Evolutionary conservation across 2,797 vertebrate genomes (phyloP).

Genomic region (Tapirus indicus): DNA sequence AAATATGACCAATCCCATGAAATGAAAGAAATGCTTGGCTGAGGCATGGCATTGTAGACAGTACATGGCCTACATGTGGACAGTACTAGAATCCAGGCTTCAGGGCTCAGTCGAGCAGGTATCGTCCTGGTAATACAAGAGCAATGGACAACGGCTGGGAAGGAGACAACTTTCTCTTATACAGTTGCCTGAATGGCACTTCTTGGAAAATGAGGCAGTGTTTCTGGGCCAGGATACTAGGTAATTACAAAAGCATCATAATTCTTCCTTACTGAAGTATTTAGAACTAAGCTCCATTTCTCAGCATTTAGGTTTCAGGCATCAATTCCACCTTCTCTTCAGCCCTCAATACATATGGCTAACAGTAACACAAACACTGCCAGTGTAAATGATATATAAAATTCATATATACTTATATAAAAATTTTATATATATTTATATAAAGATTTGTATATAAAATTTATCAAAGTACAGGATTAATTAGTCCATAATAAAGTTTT

Average conservation of each 20-base stretch:
- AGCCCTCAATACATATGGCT: neutral
- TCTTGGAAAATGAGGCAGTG: neutral
- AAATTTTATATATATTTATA: no score
- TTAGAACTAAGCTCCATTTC: slow-evolving; percentile 7
- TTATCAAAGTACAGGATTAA: neutral
- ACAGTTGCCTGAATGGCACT: neutral
- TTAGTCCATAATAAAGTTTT: slow-evolving; percentile 6
- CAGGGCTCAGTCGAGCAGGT: neutral
- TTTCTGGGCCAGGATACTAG: neutral
- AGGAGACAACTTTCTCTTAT: neutral
- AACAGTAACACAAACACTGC: neutral
- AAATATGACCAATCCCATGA: neutral
- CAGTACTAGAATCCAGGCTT: neutral
- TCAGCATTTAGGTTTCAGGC: neutral
- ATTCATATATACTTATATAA: neutral
- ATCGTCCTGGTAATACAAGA: neutral
- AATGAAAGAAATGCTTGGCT: slow-evolving; percentile 30
- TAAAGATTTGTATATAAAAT: neutral
- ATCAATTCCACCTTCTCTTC: neutral
- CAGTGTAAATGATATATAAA: neutral
- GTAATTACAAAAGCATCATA: neutral
- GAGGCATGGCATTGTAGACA: neutral
- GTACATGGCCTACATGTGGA: no score
- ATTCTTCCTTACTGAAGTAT: neutral
- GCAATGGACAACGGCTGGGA: neutral